Evolutionary conservation across 1,140 invertebrate species (phyloP).

Genomic region (Berghia stephanieae): DNA sequence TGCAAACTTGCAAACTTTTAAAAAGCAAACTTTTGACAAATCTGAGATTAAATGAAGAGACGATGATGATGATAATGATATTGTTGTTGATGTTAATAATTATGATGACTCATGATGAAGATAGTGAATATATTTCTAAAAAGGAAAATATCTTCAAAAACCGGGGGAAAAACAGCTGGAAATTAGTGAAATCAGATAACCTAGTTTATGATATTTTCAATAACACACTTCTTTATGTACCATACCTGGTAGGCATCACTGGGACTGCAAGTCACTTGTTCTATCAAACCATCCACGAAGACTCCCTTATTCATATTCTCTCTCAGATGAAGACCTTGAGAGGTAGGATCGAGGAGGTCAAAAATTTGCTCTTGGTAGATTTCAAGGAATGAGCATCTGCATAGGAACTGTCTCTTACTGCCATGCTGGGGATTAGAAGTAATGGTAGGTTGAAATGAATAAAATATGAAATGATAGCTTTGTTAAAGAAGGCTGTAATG

Average conservation of each 20-base stretch:
- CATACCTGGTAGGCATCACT: slow-evolving; percentile 63
- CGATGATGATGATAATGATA: no score
- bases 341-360: slow-evolving; percentile 65
- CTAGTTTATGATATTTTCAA: background rate
- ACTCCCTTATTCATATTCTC: slow-evolving; percentile 64
- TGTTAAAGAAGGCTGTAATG: background rate
- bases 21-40: no score
- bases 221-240: no score
- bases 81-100: background rate
- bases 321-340: slow-evolving; percentile 54
- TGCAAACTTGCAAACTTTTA: no score
- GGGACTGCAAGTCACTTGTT: slow-evolving; percentile 54
- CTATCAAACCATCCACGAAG: slow-evolving; percentile 62
- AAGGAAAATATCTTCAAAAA: background rate
- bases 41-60: no score
- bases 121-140: background rate
- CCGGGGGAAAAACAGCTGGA: no score
- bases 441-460: background rate
- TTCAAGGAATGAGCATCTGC: slow-evolving; percentile 68
- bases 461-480: background rate
- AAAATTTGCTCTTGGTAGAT: slow-evolving; percentile 69
- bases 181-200: no score
- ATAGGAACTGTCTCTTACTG: slow-evolving; percentile 59
- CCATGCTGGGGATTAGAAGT: slow-evolving; percentile 47
- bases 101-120: background rate